Conservation (phyloP, 1,140 invertebrate genomes). For the Chironomus striatipennis region DNA sequence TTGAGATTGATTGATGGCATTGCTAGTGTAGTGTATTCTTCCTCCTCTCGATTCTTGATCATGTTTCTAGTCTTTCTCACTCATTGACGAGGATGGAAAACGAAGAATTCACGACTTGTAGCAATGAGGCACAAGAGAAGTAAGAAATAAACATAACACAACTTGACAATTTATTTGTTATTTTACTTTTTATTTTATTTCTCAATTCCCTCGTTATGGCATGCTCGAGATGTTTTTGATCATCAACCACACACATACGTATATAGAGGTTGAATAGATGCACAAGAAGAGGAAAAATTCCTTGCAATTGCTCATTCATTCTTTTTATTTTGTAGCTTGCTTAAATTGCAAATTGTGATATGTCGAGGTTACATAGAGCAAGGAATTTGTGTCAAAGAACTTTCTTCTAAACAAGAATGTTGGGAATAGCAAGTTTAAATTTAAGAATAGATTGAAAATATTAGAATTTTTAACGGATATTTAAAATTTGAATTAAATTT, state of each 20-base stretch:
- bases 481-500: too few relatives aligned
- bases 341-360: too few relatives aligned
- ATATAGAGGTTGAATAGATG: neutral
- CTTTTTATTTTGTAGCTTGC: too few relatives aligned
- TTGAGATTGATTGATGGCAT: constrained; percentile 5
- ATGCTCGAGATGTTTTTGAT: constrained; percentile 3
- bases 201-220: neutral
- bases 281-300: neutral
- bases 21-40: neutral
- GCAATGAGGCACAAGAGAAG: neutral
- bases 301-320: neutral
- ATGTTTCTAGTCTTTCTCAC: neutral
- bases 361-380: neutral
- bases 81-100: neutral
- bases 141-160: too few relatives aligned
- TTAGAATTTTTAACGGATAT: too few relatives aligned
- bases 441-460: too few relatives aligned
- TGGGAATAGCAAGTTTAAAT: too few relatives aligned
- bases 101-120: neutral
- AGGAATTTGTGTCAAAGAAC: constrained; percentile 2
- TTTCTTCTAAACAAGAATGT: too few relatives aligned
- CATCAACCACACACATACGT: neutral
- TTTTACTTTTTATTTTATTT: neutral
- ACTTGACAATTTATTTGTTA: constrained; percentile 2
- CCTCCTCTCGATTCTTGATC: neutral